Base-by-base conservation (phyloP, 2,797 vertebrate genomes). In the Potorous gilbertii region DNA sequence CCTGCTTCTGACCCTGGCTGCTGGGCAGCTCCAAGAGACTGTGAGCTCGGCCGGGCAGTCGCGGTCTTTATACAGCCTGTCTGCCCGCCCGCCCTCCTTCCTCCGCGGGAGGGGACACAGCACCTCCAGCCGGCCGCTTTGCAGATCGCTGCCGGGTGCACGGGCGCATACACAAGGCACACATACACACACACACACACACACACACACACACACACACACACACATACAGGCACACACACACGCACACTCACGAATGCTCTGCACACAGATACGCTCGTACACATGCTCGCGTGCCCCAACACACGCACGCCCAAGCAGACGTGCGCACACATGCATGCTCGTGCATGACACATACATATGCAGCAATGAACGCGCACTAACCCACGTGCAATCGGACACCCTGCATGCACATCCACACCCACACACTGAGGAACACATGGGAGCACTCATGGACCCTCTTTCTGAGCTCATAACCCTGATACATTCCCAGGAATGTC, bases 1-100 rank as follows among this genome's bases (percentile, higher is more conserved):
- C 54, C 0, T 55, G 90, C 94, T 2, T 87, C 91, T 3, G 55
- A 24, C 92, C 3, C 3, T 92, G 18, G 2, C 97, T 40, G 94
- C 94, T 16, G 97, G 54, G 10, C 66, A 93, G 55, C 91, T 97
- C 98, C 98, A 90, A 96, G 96, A 97, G 98, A 92, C 90, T 97
- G 98, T 97, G 97, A 95, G 97, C 93, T 93, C 91, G 28, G 54
- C 52, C 52, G 52, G 74, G 95, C 0, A 89, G 13, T 87, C 95
- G 56, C 18, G 93, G 14, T 54, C 92, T 27, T 54, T 90, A 90
- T 55, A 90, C 89, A 29, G 89, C 40, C 50, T 18, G 55, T 34
- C 50, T 56, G n/a, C 56, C 16, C 87, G 50, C 11, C 57, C 3
- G 16, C 95, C 92, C 8, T 74, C 55, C 91, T 10, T 1, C 13